Base-by-base conservation (phyloP, 2,797 vertebrate genomes). In the Catostomus latipinnis region DNA sequence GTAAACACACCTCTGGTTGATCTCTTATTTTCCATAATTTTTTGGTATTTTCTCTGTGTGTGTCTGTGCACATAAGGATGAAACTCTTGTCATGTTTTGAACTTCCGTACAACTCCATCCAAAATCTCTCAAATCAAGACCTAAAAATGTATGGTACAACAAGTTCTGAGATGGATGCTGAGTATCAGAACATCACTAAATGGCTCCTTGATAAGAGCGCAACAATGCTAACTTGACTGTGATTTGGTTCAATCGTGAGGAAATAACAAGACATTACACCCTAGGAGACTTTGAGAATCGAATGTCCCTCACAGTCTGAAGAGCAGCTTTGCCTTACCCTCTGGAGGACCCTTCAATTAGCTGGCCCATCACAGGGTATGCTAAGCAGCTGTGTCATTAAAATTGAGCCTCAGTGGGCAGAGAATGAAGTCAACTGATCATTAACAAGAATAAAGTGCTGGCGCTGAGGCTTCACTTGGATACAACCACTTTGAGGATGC, bases 261-360 rank as follows among this genome's bases (percentile, higher is more conserved):
- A 90, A 93, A 92, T 90, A 90, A 89, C 86, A 90, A 92, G 90
- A 90, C 88, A 88, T 91, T 91, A 91, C 89, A 91, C 89, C 88
- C 83, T 83, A 80, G 89, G 89, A 88, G 91, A 87, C 87, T 83
- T 82, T 45, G 5, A 82, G 85, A 85, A 82, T 89, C 87, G 74
- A 87, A 89, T 90, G 90, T 87, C 90, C 60, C 83, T 86, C 73
- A 70, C 85, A 84, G 87, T 74, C 78, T 87, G 45, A 84, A 86
- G 85, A 90, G 82, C 85, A 16, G 89, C 84, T 93, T 91, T 86
- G 78, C 86, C 83, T 74, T 82, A 85, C 82, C 82, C 72, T 70
- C 84, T 52, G 54, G 18, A 80, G 78, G 70, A 87, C 61, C 67
- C 79, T 81, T 87, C 79, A 86, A 90, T 82, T 78, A 74, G 53